phyloP scores from a whole-genome alignment of 1,140 invertebrate species.

The Macrotrachela quadricornifera region DNA sequence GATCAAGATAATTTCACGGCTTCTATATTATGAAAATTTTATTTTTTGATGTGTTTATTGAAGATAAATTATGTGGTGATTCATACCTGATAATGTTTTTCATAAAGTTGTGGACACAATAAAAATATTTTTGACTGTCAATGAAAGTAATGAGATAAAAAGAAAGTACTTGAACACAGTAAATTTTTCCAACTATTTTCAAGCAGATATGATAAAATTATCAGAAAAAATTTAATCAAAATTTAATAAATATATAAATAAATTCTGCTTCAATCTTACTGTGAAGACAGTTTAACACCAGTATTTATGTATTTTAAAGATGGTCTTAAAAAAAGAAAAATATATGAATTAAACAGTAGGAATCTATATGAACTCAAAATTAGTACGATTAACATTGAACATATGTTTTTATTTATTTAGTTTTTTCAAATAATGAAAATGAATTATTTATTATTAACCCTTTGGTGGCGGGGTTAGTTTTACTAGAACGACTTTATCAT shows the following conservation, averaged over 20 bases:
- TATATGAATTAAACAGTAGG: too few species aligned
- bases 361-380: too few species aligned
- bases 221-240: constrained; percentile 7
- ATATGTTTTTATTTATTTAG: too few species aligned
- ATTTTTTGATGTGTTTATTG: constrained; percentile 34
- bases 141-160: constrained; percentile 9
- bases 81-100: constrained; percentile 71
- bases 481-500: too few species aligned
- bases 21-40: too few species aligned
- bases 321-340: constrained; percentile 11
- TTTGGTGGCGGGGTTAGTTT: too few species aligned
- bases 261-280: constrained; percentile 6
- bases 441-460: too few species aligned
- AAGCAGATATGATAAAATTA: constrained; percentile 3
- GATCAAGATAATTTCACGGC: too few species aligned
- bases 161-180: constrained; percentile 6
- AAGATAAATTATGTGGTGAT: constrained; percentile 93
- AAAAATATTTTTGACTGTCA: constrained; percentile 1
- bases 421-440: too few species aligned
- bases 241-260: constrained; percentile 7
- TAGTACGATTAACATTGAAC: too few species aligned
- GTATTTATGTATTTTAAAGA: constrained; percentile 11
- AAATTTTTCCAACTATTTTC: constrained; percentile 4
- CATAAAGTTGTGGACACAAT: constrained; percentile 75
- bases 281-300: constrained; percentile 11